These are phyloP conservation scores for Chlorocebus sabaeus DNA, from an alignment of 2,113 vertebrate species.

Conservation along the genomic window DNA sequence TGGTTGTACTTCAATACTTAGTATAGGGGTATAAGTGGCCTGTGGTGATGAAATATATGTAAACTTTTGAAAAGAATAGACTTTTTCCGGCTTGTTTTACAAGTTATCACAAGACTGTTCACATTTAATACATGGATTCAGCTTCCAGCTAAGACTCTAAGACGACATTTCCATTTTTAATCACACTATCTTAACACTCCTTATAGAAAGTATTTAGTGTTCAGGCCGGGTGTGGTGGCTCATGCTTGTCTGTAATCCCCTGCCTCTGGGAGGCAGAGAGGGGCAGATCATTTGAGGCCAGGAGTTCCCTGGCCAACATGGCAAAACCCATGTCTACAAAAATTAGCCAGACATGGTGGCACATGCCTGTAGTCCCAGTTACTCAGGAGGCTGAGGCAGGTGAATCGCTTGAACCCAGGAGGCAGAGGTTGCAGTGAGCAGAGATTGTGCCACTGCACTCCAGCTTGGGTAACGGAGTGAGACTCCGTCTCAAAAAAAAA, in stretches of 20 bases:
- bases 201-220: not conserved
- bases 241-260: too few relatives aligned
- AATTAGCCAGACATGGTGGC: too few relatives aligned
- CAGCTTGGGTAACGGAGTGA: too few relatives aligned
- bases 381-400: too few relatives aligned
- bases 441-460: too few relatives aligned
- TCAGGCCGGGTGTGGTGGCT: not conserved
- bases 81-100: slow-evolving; percentile 24
- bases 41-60: not conserved
- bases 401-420: too few relatives aligned
- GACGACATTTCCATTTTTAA: not conserved
- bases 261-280: too few relatives aligned
- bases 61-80: not conserved
- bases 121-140: not conserved
- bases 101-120: not conserved
- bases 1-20: not conserved
- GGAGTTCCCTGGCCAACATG: too few relatives aligned
- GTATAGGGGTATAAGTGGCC: not conserved
- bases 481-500: not conserved
- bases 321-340: too few relatives aligned
- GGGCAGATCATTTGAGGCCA: too few relatives aligned
- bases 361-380: too few relatives aligned
- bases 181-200: not conserved
- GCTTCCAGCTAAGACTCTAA: slow-evolving; percentile 4
- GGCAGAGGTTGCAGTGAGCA: too few relatives aligned